Evolutionary conservation across 2,113 vertebrate genomes (phyloP).

Genomic region (Elephas maximus): DNA sequence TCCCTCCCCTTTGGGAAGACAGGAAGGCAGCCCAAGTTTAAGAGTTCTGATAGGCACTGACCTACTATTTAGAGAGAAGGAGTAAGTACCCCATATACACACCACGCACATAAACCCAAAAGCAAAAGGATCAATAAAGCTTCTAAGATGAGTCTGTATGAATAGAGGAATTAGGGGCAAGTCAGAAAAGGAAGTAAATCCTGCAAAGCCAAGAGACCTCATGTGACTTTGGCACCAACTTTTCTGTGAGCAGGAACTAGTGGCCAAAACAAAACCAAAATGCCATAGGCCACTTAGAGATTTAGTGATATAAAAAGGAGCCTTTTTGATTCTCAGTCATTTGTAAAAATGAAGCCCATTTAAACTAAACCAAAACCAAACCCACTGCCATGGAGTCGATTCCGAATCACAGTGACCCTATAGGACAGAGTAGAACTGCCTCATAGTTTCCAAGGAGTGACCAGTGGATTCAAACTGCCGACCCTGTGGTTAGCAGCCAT

Average conservation of each 20-base stretch:
- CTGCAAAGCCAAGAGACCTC: background rate
- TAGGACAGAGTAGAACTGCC: too few species aligned
- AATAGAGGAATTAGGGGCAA: background rate
- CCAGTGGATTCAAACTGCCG: too few species aligned
- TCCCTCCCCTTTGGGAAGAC: background rate
- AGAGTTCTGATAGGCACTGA: background rate
- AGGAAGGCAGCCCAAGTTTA: background rate
- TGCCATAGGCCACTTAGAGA: background rate
- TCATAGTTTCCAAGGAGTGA: too few species aligned
- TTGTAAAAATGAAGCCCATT: conserved; percentile 3
- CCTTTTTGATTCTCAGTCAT: background rate
- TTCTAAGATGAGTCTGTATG: background rate
- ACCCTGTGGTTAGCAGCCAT: too few species aligned
- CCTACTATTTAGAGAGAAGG: accelerated
- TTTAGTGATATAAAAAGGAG: background rate
- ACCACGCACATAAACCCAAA: background rate
- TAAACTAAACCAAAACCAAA: background rate
- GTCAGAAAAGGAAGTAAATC: background rate
- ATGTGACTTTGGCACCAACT: background rate
- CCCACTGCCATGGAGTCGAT: too few species aligned
- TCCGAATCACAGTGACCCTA: too few species aligned
- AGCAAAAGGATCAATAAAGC: background rate
- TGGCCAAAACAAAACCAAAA: conserved; percentile 5
- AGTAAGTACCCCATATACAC: background rate
- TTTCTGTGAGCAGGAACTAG: background rate